Conservation (phyloP, 2,797 vertebrate species). For the Neosilurus hyrtlii region DNA sequence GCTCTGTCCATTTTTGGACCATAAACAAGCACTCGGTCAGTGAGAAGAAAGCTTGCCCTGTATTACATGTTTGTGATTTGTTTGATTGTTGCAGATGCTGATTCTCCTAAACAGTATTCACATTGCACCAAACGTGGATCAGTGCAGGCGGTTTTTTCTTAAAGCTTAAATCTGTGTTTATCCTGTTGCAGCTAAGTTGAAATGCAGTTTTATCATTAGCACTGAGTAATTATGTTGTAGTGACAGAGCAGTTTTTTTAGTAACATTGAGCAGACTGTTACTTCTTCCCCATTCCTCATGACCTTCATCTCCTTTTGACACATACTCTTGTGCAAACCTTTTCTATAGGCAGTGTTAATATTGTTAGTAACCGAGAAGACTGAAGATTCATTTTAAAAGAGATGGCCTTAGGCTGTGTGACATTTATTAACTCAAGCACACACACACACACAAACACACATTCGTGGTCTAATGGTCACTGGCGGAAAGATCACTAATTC, state of each 20-base stretch:
- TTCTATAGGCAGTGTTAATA: not conserved
- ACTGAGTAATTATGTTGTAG: not conserved
- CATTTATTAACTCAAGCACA: not conserved
- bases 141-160: constrained; percentile 35
- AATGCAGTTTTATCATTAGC: constrained; percentile 14
- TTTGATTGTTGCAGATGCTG: constrained; percentile 25
- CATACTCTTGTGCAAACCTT: not conserved
- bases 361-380: not conserved
- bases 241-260: not conserved
- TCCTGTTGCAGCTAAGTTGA: constrained; percentile 19
- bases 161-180: constrained; percentile 32
- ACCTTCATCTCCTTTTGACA: not conserved
- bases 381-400: not conserved
- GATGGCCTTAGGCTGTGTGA: not conserved
- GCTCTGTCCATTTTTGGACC: constrained; percentile 19
- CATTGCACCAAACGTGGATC: constrained; percentile 35
- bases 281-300: not conserved
- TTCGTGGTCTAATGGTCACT: too few relatives aligned
- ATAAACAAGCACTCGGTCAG: constrained; percentile 13
- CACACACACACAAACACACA: too few relatives aligned
- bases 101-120: constrained; percentile 28
- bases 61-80: constrained; percentile 17
- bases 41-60: not conserved
- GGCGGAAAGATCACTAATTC: too few relatives aligned
- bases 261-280: not conserved